phyloP scores from a whole-genome alignment of 2,888 invertebrate species.

The Cerceris ruficornis region DNA sequence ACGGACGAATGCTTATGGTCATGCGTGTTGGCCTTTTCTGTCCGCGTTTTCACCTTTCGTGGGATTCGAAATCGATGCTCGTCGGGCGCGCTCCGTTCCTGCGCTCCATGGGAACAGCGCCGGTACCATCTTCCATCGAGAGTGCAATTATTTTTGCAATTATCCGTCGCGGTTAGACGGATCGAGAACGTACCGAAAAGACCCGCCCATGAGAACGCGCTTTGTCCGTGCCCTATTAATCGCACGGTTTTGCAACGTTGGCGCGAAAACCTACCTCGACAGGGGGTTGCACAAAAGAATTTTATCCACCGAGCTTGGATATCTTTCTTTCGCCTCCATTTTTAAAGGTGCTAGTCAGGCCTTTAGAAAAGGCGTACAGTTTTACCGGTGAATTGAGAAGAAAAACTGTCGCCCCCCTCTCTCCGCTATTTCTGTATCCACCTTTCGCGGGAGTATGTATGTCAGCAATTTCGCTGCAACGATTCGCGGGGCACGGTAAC shows the following conservation, averaged over 20 bases:
- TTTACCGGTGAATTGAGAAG: not conserved
- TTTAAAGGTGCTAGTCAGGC: not conserved
- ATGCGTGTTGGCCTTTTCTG: constrained; percentile 42
- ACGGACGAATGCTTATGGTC: constrained; percentile 21
- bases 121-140: constrained; percentile 28
- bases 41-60: constrained; percentile 56
- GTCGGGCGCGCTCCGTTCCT: constrained; percentile 11
- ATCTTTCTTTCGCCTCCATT: not conserved
- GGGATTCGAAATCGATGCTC: constrained; percentile 50
- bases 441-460: not conserved
- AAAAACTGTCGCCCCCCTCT: not conserved
- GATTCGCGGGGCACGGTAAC: not conserved
- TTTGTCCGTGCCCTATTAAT: not conserved
- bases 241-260: constrained; percentile 2
- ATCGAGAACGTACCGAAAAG: constrained; percentile 3
- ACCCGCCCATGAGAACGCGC: no score
- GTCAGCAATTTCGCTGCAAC: constrained; percentile 9
- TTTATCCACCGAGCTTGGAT: not conserved
- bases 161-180: constrained; percentile 10
- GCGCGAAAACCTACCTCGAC: not conserved
- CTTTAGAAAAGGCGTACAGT: not conserved
- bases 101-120: constrained; percentile 45
- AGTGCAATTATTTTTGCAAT: constrained; percentile 38
- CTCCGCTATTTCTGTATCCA: not conserved
- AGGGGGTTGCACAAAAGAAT: not conserved